Conservation (phyloP, 2,888 invertebrate genomes). For the Hoplodrina blanda region DNA sequence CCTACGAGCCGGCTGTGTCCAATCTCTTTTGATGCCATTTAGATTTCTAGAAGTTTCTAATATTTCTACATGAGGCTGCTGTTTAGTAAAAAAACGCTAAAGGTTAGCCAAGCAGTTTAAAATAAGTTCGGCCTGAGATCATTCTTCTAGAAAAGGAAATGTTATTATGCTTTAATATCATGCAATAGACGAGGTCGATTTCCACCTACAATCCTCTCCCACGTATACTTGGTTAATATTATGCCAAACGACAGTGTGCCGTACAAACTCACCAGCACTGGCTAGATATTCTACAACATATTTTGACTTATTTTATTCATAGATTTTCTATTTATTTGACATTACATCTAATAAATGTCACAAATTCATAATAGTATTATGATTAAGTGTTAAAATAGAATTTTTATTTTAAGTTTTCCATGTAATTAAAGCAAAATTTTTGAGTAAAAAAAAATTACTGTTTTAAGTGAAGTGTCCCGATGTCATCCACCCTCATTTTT, state of each 20-base stretch:
- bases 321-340: constrained; percentile 60
- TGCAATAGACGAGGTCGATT: constrained; percentile 69
- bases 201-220: constrained; percentile 83
- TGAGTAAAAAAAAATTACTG: constrained; percentile 63
- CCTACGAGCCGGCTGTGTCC: too few relatives aligned
- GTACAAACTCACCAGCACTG: constrained; percentile 77
- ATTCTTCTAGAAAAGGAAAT: constrained; percentile 69
- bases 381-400: constrained; percentile 48
- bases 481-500: constrained; percentile 92
- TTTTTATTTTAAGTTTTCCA: constrained; percentile 55
- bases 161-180: constrained; percentile 71
- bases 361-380: constrained; percentile 41
- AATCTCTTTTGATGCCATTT: too few relatives aligned
- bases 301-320: constrained; percentile 30
- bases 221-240: constrained; percentile 77
- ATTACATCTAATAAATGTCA: constrained; percentile 51
- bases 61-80: too few relatives aligned
- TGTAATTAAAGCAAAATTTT: constrained; percentile 66
- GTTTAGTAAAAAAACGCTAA: background rate
- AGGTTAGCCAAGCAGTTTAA: constrained; percentile 13
- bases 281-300: constrained; percentile 68
- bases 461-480: constrained; percentile 74
- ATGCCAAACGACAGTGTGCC: constrained; percentile 76
- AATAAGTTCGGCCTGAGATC: constrained; percentile 57
- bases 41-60: too few relatives aligned